These are phyloP conservation scores for Stichopus chloronotus DNA, from an alignment of 35 echinoderm and acorn worm genomes.

Conservation along the genomic window DNA sequence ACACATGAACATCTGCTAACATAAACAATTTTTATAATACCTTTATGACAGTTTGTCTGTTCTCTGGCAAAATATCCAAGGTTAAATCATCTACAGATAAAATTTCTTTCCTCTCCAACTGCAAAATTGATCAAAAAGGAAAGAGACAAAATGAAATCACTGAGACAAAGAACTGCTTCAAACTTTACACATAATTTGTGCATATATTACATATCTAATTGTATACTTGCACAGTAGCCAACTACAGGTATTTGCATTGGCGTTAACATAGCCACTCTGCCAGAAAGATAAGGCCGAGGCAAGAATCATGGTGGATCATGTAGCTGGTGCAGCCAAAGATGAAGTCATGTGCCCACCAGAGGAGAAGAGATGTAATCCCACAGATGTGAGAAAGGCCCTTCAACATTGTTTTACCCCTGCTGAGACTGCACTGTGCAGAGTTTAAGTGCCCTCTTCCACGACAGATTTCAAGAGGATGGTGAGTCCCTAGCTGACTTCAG, in stretches of 20 bases:
- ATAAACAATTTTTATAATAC: neutral
- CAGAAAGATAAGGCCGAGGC: neutral
- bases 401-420: neutral
- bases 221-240: no score
- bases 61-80: conserved; percentile 20
- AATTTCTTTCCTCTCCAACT: conserved; percentile 6
- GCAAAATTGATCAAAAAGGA: neutral
- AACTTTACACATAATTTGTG: no score
- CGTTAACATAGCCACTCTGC: neutral
- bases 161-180: no score
- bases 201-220: no score
- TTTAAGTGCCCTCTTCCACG: neutral
- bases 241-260: no score
- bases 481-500: neutral
- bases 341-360: neutral
- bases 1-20: no score
- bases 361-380: neutral
- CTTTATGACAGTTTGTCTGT: conserved; percentile 2
- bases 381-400: neutral
- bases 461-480: neutral
- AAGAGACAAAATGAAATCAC: neutral
- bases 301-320: neutral
- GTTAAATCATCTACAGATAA: conserved; percentile 22
- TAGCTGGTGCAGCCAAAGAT: neutral
- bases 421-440: neutral